Percentiles rank a stretch among this genome's conserved stretches.
phyloP scores from a whole-genome alignment of 1,140 invertebrate species.

The Heliconius congener region DNA sequence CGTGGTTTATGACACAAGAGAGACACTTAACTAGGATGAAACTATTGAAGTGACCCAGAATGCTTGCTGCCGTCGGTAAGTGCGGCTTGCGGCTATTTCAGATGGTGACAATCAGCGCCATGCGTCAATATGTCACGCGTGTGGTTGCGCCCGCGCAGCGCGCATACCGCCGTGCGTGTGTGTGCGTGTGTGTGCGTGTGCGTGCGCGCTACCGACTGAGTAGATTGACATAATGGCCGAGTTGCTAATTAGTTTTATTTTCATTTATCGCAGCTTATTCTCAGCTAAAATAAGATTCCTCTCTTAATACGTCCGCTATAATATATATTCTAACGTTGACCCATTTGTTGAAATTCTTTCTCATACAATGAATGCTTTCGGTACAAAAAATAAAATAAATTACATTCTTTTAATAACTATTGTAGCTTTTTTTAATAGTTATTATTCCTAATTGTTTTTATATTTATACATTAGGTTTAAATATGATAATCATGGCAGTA shows the following conservation, averaged over 20 bases:
- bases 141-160: slow-evolving; percentile 29
- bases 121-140: slow-evolving; percentile 46
- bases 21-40: slow-evolving; percentile 1
- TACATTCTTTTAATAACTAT: background rate
- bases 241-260: slow-evolving; percentile 33
- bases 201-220: slow-evolving; percentile 6
- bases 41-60: slow-evolving; percentile 2
- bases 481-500: no score
- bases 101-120: slow-evolving; percentile 40
- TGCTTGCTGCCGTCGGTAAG: background rate
- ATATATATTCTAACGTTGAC: slow-evolving; percentile 2
- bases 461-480: no score
- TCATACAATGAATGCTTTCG: background rate
- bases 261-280: slow-evolving; percentile 23
- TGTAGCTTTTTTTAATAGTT: background rate
- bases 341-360: slow-evolving; percentile 5
- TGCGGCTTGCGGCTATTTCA: slow-evolving; percentile 23
- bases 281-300: slow-evolving; percentile 12
- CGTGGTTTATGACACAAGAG: background rate
- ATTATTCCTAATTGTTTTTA: background rate
- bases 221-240: slow-evolving; percentile 33
- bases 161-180: slow-evolving; percentile 33
- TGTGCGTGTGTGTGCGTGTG: background rate
- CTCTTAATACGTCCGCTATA: slow-evolving; percentile 15
- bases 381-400: background rate